phyloP scores from a whole-genome alignment of 2,888 invertebrate species.

The Philhelius pedissequus region DNA sequence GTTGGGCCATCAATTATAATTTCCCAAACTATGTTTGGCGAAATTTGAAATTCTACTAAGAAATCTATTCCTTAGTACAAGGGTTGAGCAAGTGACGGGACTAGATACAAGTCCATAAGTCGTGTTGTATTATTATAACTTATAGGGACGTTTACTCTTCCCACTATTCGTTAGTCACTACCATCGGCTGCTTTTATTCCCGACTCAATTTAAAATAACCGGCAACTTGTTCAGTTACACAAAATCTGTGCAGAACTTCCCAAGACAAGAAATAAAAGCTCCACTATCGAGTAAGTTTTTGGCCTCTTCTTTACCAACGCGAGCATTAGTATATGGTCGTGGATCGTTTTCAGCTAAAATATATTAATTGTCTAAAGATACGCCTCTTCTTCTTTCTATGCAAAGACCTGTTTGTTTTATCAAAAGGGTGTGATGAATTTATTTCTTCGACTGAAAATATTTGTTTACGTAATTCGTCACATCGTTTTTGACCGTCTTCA shows the following conservation, averaged over 20 bases:
- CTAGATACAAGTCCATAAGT: slow-evolving; percentile 13
- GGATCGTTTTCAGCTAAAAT: not conserved
- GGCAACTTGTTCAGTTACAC: not conserved
- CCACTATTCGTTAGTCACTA: not conserved
- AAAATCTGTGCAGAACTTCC: not conserved
- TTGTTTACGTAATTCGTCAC: not conserved
- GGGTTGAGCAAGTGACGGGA: slow-evolving; percentile 6
- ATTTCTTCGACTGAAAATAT: not conserved
- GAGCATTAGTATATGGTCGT: not conserved
- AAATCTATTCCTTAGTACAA: slow-evolving; percentile 39
- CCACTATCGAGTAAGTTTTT: too few species aligned
- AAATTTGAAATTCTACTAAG: slow-evolving; percentile 12
- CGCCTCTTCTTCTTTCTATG: not conserved
- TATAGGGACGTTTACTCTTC: not conserved
- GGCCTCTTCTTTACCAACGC: not conserved
- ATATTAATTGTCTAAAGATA: not conserved
- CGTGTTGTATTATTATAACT: not conserved
- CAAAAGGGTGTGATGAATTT: not conserved
- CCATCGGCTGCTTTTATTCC: not conserved
- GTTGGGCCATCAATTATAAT: not conserved
- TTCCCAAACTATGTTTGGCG: not conserved
- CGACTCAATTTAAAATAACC: not conserved
- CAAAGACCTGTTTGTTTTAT: not conserved
- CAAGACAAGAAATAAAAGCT: not conserved
- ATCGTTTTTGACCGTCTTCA: not conserved